These are phyloP conservation scores for Amazona finschi DNA, from an alignment of 2,797 vertebrate species.

Conservation along the genomic window DNA sequence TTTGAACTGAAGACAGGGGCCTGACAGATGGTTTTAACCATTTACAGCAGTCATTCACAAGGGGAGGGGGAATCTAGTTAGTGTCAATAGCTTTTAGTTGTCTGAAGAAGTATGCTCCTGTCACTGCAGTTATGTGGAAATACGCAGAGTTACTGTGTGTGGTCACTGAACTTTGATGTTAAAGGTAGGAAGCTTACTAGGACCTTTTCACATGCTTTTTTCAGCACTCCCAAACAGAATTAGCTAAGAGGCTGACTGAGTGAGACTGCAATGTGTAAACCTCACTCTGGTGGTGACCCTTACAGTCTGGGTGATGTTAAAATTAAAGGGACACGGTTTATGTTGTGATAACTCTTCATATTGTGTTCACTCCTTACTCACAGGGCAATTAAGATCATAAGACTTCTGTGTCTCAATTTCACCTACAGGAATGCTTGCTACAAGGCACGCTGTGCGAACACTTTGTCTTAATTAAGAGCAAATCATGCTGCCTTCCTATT, in stretches of 20 bases:
- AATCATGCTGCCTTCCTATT: neutral
- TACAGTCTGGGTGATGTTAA: neutral
- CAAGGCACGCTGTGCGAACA: neutral
- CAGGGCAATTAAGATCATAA: neutral
- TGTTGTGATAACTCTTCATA: neutral
- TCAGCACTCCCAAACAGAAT: neutral
- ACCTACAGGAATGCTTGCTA: neutral
- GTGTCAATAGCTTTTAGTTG: neutral
- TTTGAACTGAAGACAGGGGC: neutral
- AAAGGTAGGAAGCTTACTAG: neutral
- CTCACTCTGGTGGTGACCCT: neutral
- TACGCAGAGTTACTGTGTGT: neutral
- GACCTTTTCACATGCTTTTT: neutral
- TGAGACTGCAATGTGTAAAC: accelerated
- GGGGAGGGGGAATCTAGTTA: neutral
- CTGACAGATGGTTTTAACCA: neutral
- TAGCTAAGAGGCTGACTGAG: neutral
- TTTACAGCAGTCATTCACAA: neutral
- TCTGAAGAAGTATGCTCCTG: neutral
- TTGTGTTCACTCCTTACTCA: neutral
- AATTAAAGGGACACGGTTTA: neutral
- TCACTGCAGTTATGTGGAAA: neutral
- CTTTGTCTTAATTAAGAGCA: neutral
- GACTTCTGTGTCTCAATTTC: neutral
- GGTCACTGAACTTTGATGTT: neutral